phyloP scores from a whole-genome alignment of 1,140 invertebrate species.

The Zaprionus inermis region DNA sequence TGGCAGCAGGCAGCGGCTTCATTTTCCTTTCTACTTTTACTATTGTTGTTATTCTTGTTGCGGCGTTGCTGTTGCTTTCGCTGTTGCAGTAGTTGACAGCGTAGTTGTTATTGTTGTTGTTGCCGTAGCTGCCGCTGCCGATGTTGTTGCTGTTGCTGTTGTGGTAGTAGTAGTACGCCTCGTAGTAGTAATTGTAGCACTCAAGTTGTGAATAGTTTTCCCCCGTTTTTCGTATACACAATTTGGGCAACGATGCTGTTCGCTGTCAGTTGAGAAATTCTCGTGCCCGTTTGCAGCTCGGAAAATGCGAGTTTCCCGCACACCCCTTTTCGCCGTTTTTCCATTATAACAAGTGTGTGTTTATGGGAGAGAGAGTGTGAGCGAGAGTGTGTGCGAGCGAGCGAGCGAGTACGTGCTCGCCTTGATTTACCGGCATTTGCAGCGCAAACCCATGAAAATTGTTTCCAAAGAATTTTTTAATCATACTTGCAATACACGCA shows the following conservation, averaged over 20 bases:
- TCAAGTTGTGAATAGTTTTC: conserved; percentile 36
- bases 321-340: background rate
- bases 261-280: conserved; percentile 29
- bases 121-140: conserved; percentile 21
- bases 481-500: conserved; percentile 53
- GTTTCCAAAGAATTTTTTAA: conserved; percentile 79
- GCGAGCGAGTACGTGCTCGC: conserved; percentile 49
- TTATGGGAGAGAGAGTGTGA: conserved; percentile 3
- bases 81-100: conserved; percentile 23
- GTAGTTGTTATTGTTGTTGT: conserved; percentile 40
- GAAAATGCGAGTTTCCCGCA: conserved; percentile 24
- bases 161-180: conserved; percentile 35
- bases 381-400: conserved; percentile 10
- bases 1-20: conserved; percentile 45
- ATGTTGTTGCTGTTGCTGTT: conserved; percentile 42
- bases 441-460: conserved; percentile 55
- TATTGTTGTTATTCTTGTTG: conserved; percentile 49
- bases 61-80: conserved; percentile 29
- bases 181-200: conserved; percentile 13
- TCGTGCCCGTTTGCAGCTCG: conserved; percentile 33
- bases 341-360: conserved; percentile 30
- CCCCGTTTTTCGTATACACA: conserved; percentile 66
- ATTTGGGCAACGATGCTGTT: conserved; percentile 50
- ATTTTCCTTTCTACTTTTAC: conserved; percentile 13
- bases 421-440: conserved; percentile 73